A percentile compares a stretch with the other conserved stretches of the same genome.
These are phyloP conservation scores for Acronicta psi DNA, from an alignment of 2,888 invertebrate species.

Conservation along the genomic window DNA sequence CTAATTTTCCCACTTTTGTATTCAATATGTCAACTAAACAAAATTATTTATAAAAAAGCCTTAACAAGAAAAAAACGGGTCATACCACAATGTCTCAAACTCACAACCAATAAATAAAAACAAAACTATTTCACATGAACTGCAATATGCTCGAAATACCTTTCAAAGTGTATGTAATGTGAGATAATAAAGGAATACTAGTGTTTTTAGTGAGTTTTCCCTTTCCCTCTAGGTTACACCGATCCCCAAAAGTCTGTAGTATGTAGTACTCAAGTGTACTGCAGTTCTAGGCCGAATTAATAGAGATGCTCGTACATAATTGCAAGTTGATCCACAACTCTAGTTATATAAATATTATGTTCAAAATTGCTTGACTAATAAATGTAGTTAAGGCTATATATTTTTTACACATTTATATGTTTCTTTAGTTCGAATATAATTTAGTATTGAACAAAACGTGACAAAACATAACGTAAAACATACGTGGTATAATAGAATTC, in stretches of 20 bases:
- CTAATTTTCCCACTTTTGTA: background rate
- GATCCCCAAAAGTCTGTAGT: too few relatives aligned
- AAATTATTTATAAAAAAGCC: conserved; percentile 17
- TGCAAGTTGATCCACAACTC: background rate
- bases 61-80: conserved; percentile 33
- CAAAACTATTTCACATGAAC: conserved; percentile 18
- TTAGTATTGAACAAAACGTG: too few relatives aligned
- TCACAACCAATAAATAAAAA: conserved; percentile 51
- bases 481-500: too few relatives aligned
- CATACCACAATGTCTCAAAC: conserved; percentile 26
- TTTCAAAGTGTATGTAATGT: background rate
- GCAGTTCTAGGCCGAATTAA: conserved; percentile 21
- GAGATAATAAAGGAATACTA: too few relatives aligned
- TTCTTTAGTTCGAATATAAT: too few relatives aligned
- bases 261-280: conserved; percentile 2
- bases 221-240: too few relatives aligned
- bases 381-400: background rate
- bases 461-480: too few relatives aligned
- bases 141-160: conserved; percentile 18
- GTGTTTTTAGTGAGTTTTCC: background rate
- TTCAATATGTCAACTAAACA: conserved; percentile 45
- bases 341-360: conserved; percentile 8
- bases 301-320: conserved; percentile 7
- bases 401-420: background rate
- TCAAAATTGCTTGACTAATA: background rate